phyloP scores from a whole-genome alignment of 2,797 vertebrate genomes.

The Silurus lanzhouensis region DNA sequence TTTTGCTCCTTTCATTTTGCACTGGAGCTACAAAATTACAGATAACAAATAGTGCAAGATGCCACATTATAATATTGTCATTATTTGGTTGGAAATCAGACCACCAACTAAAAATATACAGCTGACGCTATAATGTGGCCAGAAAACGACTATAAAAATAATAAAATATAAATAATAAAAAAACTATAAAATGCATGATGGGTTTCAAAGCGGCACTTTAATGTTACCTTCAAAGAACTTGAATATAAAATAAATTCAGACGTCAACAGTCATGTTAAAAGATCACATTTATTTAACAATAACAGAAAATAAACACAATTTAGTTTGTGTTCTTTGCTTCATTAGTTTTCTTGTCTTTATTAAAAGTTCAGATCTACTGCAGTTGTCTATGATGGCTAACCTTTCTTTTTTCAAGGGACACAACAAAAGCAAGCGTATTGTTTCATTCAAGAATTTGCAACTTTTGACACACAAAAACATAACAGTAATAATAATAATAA shows the following conservation, averaged over 20 bases:
- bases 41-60: not conserved
- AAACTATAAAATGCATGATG: too few relatives aligned
- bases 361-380: not conserved
- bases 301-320: conserved; percentile 27
- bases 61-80: not conserved
- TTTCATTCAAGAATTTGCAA: not conserved
- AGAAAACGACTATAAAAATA: not conserved
- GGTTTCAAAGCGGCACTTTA: too few relatives aligned
- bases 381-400: not conserved
- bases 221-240: not conserved
- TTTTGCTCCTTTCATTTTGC: not conserved
- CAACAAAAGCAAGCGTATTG: not conserved
- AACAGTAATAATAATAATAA: conserved; percentile 20
- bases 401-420: not conserved
- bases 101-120: not conserved
- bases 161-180: not conserved
- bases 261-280: not conserved
- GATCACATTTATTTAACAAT: conserved; percentile 31
- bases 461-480: not conserved
- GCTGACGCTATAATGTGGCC: not conserved
- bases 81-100: not conserved
- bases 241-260: conserved; percentile 6
- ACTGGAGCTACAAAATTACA: not conserved
- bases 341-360: not conserved
- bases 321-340: conserved; percentile 16